Base-by-base conservation (phyloP, 2,797 vertebrate species). In the Falco biarmicus region DNA sequence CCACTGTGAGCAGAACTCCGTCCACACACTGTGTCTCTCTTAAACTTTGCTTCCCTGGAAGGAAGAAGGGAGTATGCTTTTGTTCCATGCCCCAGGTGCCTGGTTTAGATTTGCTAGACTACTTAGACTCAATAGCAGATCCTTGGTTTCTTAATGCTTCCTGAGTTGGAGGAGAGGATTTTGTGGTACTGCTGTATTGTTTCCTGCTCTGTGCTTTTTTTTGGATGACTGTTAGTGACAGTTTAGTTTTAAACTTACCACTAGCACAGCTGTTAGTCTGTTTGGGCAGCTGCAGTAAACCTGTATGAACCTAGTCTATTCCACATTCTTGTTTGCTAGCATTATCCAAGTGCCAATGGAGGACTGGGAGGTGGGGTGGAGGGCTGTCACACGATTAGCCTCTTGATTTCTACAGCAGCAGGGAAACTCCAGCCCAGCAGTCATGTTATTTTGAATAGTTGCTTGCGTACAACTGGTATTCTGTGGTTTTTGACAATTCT, bases 121-220 rank as follows among this genome's bases (percentile, higher is more conserved):
- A 32, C 24, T 66, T 77, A 60, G 22, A 24, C 18, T 88, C 8
- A 4, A 1, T 19, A 83, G 48, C 51, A 84, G 26, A 43, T 83
- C 19, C 28, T 81, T 84, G 77, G 48, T 85, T 94, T 89, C 10
- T 37, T 74, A n/a, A 28, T 93, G 39, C 53, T 87, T 93, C 53
- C 48, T 64, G 84, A 80, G 41, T 28, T 83, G 54, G 32, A 80
- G 71, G 26, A 71, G 54, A 73, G 24, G 32, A 32, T 84, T 93
- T 87, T 85, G 25, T 39, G 90, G 5, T 47, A 4, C 43, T 48
- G 28, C 59, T 79, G 20, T 60, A 39, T 93, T 89, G 32, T 87
- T 91, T 75, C 74, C 76, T 78, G 61, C 57, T 80, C 41, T 84
- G 32, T 69, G 53, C 45, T 87, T 89, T 84, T 84, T 90, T 92